Evolutionary conservation across 2,113 vertebrate species (phyloP).

Genomic region (Patagioenas fasciata): DNA sequence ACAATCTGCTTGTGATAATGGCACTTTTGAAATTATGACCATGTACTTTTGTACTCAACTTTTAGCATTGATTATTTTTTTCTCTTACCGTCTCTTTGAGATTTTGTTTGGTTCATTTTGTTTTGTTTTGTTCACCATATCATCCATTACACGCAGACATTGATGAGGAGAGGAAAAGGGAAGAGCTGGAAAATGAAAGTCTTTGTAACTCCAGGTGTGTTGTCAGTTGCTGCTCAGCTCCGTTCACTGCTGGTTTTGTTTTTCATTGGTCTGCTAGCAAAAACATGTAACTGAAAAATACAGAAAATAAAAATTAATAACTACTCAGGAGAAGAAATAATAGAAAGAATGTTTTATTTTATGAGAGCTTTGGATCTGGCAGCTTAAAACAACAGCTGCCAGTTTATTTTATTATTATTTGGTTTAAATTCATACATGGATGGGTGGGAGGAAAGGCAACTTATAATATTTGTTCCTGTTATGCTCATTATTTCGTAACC

Average conservation of each 20-base stretch:
- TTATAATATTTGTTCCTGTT: conserved; percentile 59
- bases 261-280: conserved; percentile 43
- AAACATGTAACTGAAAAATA: conserved; percentile 52
- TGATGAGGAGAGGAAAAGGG: neutral
- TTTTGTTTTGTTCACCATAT: neutral
- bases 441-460: conserved; percentile 57
- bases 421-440: conserved; percentile 68
- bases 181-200: neutral
- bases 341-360: conserved; percentile 49
- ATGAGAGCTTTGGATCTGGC: conserved; percentile 38
- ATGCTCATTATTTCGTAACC: conserved; percentile 54
- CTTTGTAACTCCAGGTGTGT: conserved; percentile 17
- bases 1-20: neutral
- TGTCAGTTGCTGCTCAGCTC: conserved; percentile 37
- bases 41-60: neutral
- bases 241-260: neutral
- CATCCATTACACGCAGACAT: neutral
- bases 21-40: neutral
- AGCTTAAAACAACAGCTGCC: conserved; percentile 62
- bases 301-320: conserved; percentile 44
- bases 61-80: neutral
- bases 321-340: neutral
- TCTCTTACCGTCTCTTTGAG: neutral
- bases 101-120: neutral
- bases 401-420: conserved; percentile 67